Evolutionary conservation across 2,888 invertebrate species (phyloP).

Genomic region (Meta bourneti): DNA sequence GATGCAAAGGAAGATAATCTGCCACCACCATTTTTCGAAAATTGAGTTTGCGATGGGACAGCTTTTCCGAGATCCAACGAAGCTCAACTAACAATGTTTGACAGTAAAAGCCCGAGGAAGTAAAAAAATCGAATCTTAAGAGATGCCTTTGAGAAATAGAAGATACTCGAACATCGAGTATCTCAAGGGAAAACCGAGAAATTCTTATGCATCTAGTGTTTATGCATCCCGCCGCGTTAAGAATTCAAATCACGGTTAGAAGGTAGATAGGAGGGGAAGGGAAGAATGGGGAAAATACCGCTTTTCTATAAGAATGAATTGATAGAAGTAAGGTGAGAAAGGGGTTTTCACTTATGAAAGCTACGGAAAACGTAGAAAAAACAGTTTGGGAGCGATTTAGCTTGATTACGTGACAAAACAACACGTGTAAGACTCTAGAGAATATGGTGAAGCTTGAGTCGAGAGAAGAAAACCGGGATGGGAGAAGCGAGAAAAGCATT

Average conservation of each 20-base stretch:
- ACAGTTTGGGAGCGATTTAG: too few species aligned
- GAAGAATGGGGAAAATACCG: background rate
- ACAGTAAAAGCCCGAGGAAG: conserved; percentile 6
- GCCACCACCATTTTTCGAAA: background rate
- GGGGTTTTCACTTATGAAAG: background rate
- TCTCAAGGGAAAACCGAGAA: conserved; percentile 16
- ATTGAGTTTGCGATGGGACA: conserved; percentile 24
- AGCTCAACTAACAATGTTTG: conserved; percentile 37
- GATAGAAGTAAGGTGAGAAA: background rate
- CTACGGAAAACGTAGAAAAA: too few species aligned
- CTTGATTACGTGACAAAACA: background rate
- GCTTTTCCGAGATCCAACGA: background rate
- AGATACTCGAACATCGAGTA: conserved; percentile 19
- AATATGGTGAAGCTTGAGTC: background rate
- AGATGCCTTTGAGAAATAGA: conserved; percentile 9
- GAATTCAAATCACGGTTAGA: conserved; percentile 26
- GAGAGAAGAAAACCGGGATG: background rate
- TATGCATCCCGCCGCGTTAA: background rate
- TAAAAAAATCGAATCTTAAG: background rate
- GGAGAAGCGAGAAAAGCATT: background rate
- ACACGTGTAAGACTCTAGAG: background rate
- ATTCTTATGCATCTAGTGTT: conserved; percentile 42
- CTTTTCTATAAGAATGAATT: background rate
- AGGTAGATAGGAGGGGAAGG: background rate
- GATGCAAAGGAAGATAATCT: background rate